Evolutionary conservation across 2,797 vertebrate genomes (phyloP), one percentile per base, ranked within the genome.

Genomic region (Borostomias antarcticus): DNA sequence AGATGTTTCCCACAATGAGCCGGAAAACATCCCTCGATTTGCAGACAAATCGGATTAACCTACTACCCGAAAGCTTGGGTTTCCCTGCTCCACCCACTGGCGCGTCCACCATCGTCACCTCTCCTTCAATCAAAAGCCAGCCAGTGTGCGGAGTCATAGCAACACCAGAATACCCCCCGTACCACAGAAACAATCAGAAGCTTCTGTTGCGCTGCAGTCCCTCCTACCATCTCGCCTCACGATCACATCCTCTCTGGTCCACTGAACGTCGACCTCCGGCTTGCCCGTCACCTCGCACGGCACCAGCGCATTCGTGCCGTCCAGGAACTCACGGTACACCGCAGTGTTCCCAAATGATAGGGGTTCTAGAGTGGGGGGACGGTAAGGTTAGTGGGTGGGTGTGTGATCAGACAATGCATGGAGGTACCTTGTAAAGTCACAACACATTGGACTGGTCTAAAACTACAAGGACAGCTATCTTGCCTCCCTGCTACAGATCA

Each of bases 241-340:
- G 19, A 28, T 10, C 23, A 59, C 5, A 2, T 7, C 3, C 33
- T 83, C 43, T 76, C 66, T 79, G 2, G 59, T 1, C 93, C 93
- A 94, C 3, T n/a, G 43, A 52, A 89, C 74, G 1, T 87, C 81
- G 68, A 92, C 77, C 0, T 5, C 64, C 3, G 93, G 91, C 63
- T 74, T 32, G 11, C 91, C 93, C 0, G 71, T 77, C 50, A 70
- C 91, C 26, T 26, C 0, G 17, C 93, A 94, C 1, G 90, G 86
- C 28, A 93, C 58, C 2, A 43, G 0, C 7, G 40, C 89, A 0
- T 76, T 21, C 40, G 66, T 70, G 10, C 88, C 91, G 37, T 82
- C 77, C 69, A 91, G 74, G 77, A 93, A 92, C 78, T 93, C 92
- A 66, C 92, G 88, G 69, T 89, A 88, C 15, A 1, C 56, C 4